These are phyloP conservation scores for Hestina assimilis DNA, from an alignment of 1,140 invertebrate species.

Conservation along the genomic window DNA sequence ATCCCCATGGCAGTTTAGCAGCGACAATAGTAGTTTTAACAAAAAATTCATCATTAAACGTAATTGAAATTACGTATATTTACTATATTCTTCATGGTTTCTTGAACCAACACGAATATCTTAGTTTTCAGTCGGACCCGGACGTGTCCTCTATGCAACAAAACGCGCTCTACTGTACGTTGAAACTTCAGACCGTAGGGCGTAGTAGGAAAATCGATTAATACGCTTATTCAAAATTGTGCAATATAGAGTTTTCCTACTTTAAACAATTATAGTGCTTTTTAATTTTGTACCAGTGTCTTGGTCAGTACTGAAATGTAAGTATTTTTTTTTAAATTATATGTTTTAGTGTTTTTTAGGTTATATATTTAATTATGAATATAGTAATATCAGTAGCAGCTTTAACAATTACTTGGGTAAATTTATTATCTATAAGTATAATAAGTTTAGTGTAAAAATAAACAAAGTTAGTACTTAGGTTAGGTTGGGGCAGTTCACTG, in stretches of 20 bases:
- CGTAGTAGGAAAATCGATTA: slow-evolving; percentile 38
- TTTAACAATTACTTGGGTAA: no score
- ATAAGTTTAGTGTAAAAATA: no score
- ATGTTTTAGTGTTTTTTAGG: no score
- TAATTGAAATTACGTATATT: not conserved
- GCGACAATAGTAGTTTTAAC: slow-evolving; percentile 15
- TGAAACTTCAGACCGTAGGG: slow-evolving; percentile 21
- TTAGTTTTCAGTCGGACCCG: slow-evolving; percentile 2
- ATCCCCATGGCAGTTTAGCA: slow-evolving; percentile 18
- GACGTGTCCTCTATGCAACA: slow-evolving; percentile 27
- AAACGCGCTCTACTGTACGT: slow-evolving; percentile 20
- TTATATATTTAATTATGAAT: no score
- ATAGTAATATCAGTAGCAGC: no score
- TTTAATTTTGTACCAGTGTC: not conserved
- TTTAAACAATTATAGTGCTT: not conserved
- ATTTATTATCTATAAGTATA: no score
- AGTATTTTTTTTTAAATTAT: not conserved
- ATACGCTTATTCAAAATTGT: slow-evolving; percentile 28
- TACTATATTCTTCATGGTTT: not conserved
- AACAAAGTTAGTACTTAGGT: no score
- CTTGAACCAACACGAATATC: not conserved
- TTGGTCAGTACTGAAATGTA: not conserved
- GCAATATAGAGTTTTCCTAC: slow-evolving; percentile 20
- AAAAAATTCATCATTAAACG: slow-evolving; percentile 15
- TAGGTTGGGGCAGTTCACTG: no score